A percentile compares a stretch with the other conserved stretches of the same genome.
phyloP scores from a whole-genome alignment of 2,888 invertebrate genomes.

The Hoplodrina ambigua region DNA sequence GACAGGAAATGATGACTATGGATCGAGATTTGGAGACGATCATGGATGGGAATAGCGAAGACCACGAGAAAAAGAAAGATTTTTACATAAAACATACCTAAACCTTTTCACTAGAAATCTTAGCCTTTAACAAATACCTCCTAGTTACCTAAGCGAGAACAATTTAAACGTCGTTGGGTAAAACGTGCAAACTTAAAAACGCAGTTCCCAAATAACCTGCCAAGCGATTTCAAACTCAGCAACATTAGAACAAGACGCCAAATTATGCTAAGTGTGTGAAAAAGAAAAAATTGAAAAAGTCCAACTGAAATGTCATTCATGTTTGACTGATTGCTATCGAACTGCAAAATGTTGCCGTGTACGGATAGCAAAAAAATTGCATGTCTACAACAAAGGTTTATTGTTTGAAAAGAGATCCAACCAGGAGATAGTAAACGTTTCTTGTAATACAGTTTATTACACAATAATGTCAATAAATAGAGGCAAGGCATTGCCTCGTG shows the following conservation, averaged over 20 bases:
- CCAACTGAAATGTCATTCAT: slow-evolving; percentile 78
- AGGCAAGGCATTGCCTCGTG: slow-evolving; percentile 21
- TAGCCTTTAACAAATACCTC: slow-evolving; percentile 62
- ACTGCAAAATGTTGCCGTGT: slow-evolving; percentile 69
- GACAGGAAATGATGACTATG: slow-evolving; percentile 45
- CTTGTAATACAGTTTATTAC: slow-evolving; percentile 59
- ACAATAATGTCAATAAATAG: slow-evolving; percentile 55
- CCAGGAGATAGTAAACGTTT: slow-evolving; percentile 47
- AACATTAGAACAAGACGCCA: slow-evolving; percentile 25
- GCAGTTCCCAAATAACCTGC: slow-evolving; percentile 18
- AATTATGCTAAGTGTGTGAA: slow-evolving; percentile 9
- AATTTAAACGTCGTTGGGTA: slow-evolving; percentile 56
- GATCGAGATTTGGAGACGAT: slow-evolving; percentile 38
- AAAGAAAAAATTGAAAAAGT: slow-evolving; percentile 46
- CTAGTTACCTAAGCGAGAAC: slow-evolving; percentile 62
- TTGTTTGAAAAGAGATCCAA: slow-evolving; percentile 56
- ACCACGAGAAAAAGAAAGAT: slow-evolving; percentile 16
- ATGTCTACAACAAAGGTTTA: slow-evolving; percentile 61
- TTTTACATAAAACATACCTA: slow-evolving; percentile 30
- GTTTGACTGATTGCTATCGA: slow-evolving; percentile 82
- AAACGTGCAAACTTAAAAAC: slow-evolving; percentile 37
- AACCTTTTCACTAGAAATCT: slow-evolving; percentile 57
- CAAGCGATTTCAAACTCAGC: slow-evolving; percentile 36
- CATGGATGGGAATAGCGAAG: slow-evolving; percentile 19
- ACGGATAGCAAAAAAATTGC: slow-evolving; percentile 69